Base-by-base conservation (phyloP, 1,140 invertebrate species). In the Cheumatopsyche charites region DNA sequence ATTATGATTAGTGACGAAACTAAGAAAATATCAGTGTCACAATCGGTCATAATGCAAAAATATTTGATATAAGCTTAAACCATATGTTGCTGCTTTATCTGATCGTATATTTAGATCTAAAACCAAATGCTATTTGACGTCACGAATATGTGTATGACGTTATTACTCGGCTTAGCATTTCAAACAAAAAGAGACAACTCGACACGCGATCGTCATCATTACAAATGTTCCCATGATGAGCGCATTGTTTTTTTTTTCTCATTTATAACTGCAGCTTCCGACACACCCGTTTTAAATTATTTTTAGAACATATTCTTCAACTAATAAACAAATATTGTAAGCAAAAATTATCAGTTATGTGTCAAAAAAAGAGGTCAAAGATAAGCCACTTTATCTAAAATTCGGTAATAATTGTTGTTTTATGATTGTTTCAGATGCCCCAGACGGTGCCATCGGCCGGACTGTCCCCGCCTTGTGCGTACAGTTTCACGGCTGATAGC, bases 371-470 rank as follows among this genome's bases (percentile, higher is more conserved):
- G 47, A 52, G 47, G 47, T 52, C 47, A 52, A n/a, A 7, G 47
- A 62, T 62, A n/a, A 62, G 58, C 11, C 17, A 49, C 2, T 19
- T 62, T 62, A 62, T 62, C 19, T 15, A 41, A 15, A 9, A 21
- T 42, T 36, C 21, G 15, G 4, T 49, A 58, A 58, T 58, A 58
- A 26, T 52, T 21, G 7, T 67, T 67, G 25, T 63, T 63, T 67
- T n/a, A 19, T 49, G 7, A 26, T 67, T 66, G 80, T 86, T 84
- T 36, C 88, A 93, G 92, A 93, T 93, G 92, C 90, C 91, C 83
- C 92, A 93, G 83, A 91, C 88, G 69, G 91, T 92, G 78, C 91
- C 91, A 25, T 87, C 90, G 72, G 87, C 90, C 76, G 88, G 89
- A 80, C 89, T 87, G 79, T 90, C 89, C 79, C 87, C 89, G 68